Percentiles rank a stretch among this genome's conserved stretches.
These are phyloP conservation scores for Willowsia nigromaculata DNA, from an alignment of 2,888 invertebrate species.

Conservation along the genomic window DNA sequence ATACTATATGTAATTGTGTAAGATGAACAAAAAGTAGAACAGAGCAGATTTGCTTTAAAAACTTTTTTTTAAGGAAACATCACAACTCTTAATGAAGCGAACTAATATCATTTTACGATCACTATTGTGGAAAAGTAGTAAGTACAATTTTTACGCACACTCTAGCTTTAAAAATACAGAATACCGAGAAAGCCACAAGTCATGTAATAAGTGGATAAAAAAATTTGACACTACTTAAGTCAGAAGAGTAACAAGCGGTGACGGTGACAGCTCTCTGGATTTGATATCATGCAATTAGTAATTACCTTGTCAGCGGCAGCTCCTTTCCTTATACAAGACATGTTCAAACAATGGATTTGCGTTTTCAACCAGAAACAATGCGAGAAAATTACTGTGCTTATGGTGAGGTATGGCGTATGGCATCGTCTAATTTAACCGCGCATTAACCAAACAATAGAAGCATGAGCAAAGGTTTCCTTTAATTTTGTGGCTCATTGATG, in stretches of 20 bases:
- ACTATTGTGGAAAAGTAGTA: too few species aligned
- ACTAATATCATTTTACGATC: too few species aligned
- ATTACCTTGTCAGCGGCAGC: background rate
- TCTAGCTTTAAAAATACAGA: too few species aligned
- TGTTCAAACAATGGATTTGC: background rate
- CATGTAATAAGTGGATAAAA: too few species aligned
- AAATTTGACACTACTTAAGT: background rate
- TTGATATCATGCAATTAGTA: slow-evolving; percentile 6
- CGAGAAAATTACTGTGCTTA: background rate
- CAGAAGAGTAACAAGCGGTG: background rate
- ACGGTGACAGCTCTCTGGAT: slow-evolving; percentile 23
- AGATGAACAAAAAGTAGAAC: too few species aligned
- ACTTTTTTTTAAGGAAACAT: too few species aligned
- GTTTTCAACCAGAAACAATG: background rate
- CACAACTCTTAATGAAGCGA: too few species aligned
- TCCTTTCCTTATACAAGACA: background rate
- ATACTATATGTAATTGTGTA: too few species aligned
- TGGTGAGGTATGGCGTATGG: background rate
- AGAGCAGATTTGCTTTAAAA: too few species aligned
- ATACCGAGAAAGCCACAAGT: too few species aligned
- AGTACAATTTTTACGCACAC: too few species aligned
- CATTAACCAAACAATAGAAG: background rate
- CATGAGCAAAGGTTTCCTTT: background rate
- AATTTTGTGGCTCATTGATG: slow-evolving; percentile 48
- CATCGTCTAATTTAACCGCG: background rate